Evolutionary conservation across 2,888 invertebrate genomes (phyloP), one percentile per base, ranked within the genome.

Genomic region (Choristoneura rosaceana): DNA sequence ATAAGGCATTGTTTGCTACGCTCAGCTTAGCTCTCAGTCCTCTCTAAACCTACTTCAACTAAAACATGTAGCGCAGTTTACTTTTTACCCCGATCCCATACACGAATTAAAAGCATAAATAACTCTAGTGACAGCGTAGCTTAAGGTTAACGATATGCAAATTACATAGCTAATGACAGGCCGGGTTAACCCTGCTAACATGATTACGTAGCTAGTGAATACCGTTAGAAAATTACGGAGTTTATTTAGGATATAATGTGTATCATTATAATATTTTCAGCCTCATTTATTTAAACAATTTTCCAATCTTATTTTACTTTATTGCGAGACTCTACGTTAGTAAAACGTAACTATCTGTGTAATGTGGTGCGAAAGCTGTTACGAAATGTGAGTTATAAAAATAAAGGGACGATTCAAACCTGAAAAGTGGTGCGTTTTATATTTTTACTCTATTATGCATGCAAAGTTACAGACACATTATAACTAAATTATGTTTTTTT

Each of bases 141-240:
- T 52, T 8, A 43, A n/a, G 47, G 17, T 38, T 52, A 50, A 45
- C 55, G 65, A 25, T 55, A 55, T 55, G 55, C 55, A 55, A 25
- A 55, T 25, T 55, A 55, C 9, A 55, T 55, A 25, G 25, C 55
- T 55, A 25, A 55, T 55, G 25, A 55, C 55, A 25, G 55, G 55
- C 25, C 55, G 9, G 55, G 25, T 25, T 25, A 55, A 55, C 55
- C 55, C 55, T 12, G 55, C 25, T 25, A 55, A 55, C 55, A 55
- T 25, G 55, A 55, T 55, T 55, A 25, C 55, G 55, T 9, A 55
- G 25, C 55, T 55, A 12, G 25, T 55, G 55, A 55, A 55, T 25
- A 55, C 55, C 25, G 55, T 5, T 64, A 55, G 25, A 38, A 38
- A 64, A 64, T 64, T 64, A 52, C 14, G 52, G 5, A 64, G 33